A percentile compares a stretch with the other conserved stretches of the same genome.
phyloP scores from a whole-genome alignment of 1,140 invertebrate genomes.

The Panagrolaimus sp. region DNA sequence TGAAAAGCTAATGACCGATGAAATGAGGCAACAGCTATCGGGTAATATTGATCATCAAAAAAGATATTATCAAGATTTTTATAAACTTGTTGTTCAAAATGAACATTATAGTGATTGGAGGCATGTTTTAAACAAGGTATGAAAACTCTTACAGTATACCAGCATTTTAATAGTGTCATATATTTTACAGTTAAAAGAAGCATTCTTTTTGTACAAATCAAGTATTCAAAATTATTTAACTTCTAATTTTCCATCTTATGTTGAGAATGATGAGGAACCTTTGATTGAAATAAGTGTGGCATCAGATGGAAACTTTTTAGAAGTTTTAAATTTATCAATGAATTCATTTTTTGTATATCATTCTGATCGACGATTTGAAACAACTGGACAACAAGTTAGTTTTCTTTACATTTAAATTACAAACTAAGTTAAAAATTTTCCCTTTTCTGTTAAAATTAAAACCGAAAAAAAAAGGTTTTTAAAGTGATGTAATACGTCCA shows the following conservation, averaged over 20 bases:
- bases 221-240: slow-evolving; percentile 27
- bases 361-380: slow-evolving; percentile 89
- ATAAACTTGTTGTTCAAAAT: slow-evolving; percentile 88
- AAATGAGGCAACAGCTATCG: slow-evolving; percentile 81
- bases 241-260: slow-evolving; percentile 17
- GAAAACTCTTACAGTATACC: not conserved
- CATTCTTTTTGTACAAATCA: slow-evolving; percentile 83
- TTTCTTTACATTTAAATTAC: not conserved
- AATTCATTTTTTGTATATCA: slow-evolving; percentile 94
- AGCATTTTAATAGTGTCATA: slow-evolving; percentile 9
- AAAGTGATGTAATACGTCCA: too few relatives aligned
- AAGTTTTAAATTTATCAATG: slow-evolving; percentile 66
- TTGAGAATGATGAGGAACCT: slow-evolving; percentile 75
- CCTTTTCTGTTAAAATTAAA: too few relatives aligned
- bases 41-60: slow-evolving; percentile 88
- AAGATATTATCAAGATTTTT: slow-evolving; percentile 78
- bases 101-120: slow-evolving; percentile 97
- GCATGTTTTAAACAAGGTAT: slow-evolving; percentile 66
- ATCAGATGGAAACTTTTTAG: slow-evolving; percentile 89
- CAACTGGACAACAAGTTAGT: slow-evolving; percentile 83
- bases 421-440: too few relatives aligned
- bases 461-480: too few relatives aligned
- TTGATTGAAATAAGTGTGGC: slow-evolving; percentile 65
- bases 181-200: slow-evolving; percentile 71
- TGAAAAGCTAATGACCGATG: slow-evolving; percentile 79